Conservation (phyloP, 2,888 invertebrate genomes). For the Ophion ellenae region DNA sequence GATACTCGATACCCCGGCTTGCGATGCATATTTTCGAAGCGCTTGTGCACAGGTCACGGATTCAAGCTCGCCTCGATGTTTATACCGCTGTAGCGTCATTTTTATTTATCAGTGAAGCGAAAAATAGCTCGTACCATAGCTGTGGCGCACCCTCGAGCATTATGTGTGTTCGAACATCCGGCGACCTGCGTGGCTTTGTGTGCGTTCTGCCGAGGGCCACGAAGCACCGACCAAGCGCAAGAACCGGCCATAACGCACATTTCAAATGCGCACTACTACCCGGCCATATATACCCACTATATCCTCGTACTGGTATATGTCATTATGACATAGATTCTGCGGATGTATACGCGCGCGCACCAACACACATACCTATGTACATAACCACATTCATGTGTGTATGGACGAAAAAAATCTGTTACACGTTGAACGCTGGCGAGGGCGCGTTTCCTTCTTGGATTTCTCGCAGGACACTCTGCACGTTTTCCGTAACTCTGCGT, state of each 20-base stretch:
- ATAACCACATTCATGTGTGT: too few relatives aligned
- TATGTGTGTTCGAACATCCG: constrained; percentile 67
- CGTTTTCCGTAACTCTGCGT: too few relatives aligned
- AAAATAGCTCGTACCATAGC: constrained; percentile 76
- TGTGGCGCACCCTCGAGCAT: constrained; percentile 75
- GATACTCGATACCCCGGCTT: constrained; percentile 12
- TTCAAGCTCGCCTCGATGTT: constrained; percentile 58
- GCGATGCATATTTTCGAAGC: constrained; percentile 52
- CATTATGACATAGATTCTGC: not conserved
- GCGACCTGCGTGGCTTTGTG: constrained; percentile 45
- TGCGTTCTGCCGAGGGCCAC: not conserved
- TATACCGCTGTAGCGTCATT: constrained; percentile 75
- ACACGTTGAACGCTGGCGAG: too few relatives aligned
- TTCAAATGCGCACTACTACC: constrained; percentile 51
- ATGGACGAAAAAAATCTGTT: too few relatives aligned
- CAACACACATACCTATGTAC: not conserved
- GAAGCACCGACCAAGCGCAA: constrained; percentile 29
- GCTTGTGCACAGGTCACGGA: constrained; percentile 20
- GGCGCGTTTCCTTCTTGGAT: too few relatives aligned
- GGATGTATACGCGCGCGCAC: not conserved
- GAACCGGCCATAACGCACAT: constrained; percentile 49
- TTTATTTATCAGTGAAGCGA: constrained; percentile 83
- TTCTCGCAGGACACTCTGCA: too few relatives aligned
- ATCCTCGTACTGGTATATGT: not conserved
- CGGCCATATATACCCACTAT: not conserved